Conservation (phyloP, 2,113 vertebrate genomes). For the Patagioenas fasciata region DNA sequence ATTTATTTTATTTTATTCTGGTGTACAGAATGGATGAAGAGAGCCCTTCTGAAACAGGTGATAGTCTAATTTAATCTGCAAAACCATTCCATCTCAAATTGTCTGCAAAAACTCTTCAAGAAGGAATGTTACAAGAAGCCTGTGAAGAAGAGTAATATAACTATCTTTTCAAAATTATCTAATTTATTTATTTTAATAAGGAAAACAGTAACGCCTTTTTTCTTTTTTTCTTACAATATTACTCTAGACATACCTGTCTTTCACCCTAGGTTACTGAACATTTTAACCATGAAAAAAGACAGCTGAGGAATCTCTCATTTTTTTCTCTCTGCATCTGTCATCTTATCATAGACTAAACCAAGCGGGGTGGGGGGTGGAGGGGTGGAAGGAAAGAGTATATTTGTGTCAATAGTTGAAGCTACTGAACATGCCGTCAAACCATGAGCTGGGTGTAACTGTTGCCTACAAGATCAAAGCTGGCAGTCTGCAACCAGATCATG, state of each 20-base stretch:
- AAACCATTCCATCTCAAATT: not conserved
- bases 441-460: not conserved
- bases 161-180: not conserved
- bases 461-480: conserved; percentile 32
- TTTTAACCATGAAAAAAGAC: not conserved
- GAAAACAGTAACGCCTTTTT: not conserved
- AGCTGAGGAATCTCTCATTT: not conserved
- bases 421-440: not conserved
- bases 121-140: not conserved
- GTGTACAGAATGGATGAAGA: not conserved
- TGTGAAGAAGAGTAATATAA: not conserved
- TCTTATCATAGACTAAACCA: not conserved
- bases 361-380: not conserved
- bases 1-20: not conserved
- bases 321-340: not conserved
- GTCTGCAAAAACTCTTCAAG: not conserved
- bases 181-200: not conserved
- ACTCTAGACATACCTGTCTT: not conserved
- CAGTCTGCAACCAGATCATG: conserved; percentile 30
- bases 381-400: not conserved
- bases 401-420: not conserved
- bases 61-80: not conserved
- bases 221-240: not conserved
- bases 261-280: not conserved
- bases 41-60: not conserved